Evolutionary conservation across 53 echinoderm and acorn worm genomes (phyloP).

Genomic region (Glandiceps talaboti): DNA sequence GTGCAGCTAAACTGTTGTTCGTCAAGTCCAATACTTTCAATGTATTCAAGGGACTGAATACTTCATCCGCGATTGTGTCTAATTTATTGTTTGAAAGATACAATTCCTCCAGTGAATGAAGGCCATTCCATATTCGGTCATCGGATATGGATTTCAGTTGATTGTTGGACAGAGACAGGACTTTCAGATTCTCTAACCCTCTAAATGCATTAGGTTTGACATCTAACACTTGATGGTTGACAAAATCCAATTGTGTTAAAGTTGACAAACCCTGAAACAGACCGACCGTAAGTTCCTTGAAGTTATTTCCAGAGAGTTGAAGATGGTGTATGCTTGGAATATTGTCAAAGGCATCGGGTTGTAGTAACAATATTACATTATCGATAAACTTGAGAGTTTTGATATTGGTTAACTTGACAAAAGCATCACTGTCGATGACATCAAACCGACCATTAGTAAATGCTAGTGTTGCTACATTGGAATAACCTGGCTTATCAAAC

Average conservation of each 20-base stretch:
- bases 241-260: neutral
- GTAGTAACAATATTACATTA: neutral
- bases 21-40: neutral
- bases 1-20: neutral
- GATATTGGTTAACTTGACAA: neutral
- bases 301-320: neutral
- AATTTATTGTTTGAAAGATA: constrained; percentile 21
- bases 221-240: neutral
- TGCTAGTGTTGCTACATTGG: neutral
- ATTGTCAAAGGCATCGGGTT: constrained; percentile 24
- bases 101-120: constrained; percentile 13
- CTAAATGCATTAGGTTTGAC: neutral
- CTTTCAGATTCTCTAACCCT: neutral
- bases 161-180: neutral
- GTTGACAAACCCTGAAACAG: neutral
- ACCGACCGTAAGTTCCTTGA: neutral
- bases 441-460: neutral
- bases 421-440: neutral
- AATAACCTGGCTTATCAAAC: neutral
- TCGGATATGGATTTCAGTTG: neutral
- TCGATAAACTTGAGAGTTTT: neutral
- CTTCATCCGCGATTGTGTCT: constrained; percentile 18
- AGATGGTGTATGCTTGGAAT: constrained; percentile 18
- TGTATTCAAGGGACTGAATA: neutral
- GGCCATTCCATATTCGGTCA: neutral